phyloP scores from a whole-genome alignment of 2,797 vertebrate genomes.

The Acropternis orthonyx region DNA sequence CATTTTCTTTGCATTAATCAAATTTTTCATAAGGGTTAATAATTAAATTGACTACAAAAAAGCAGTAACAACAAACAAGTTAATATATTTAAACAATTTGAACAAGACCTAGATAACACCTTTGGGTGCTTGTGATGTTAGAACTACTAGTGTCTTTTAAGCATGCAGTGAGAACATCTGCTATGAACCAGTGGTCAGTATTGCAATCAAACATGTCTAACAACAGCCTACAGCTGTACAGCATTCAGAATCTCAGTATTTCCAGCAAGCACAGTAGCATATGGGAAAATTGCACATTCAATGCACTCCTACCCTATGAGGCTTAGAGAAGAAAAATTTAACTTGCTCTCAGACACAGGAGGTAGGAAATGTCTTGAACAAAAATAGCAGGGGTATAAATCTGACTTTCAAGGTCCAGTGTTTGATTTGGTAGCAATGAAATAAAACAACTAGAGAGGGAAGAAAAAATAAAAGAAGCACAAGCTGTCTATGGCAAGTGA shows the following conservation, averaged over 20 bases:
- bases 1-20: neutral
- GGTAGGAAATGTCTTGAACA: neutral
- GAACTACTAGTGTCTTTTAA: neutral
- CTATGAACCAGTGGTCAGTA: neutral
- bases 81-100: neutral
- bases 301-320: neutral
- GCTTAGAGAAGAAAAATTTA: neutral
- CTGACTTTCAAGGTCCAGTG: neutral
- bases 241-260: neutral
- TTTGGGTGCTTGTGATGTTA: neutral
- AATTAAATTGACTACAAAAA: neutral
- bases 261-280: neutral
- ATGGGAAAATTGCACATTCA: neutral
- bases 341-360: neutral
- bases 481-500: neutral
- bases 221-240: neutral
- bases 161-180: neutral
- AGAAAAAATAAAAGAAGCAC: neutral
- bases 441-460: neutral
- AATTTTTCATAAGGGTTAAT: neutral
- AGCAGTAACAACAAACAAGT: neutral
- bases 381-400: slow-evolving; percentile 45
- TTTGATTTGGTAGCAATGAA: slow-evolving; percentile 24
- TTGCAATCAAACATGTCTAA: neutral
- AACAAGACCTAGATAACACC: neutral